Evolutionary conservation across 2,888 invertebrate species (phyloP), one percentile per base, ranked within the genome.

Genomic region (Eupithecia inturbata): DNA sequence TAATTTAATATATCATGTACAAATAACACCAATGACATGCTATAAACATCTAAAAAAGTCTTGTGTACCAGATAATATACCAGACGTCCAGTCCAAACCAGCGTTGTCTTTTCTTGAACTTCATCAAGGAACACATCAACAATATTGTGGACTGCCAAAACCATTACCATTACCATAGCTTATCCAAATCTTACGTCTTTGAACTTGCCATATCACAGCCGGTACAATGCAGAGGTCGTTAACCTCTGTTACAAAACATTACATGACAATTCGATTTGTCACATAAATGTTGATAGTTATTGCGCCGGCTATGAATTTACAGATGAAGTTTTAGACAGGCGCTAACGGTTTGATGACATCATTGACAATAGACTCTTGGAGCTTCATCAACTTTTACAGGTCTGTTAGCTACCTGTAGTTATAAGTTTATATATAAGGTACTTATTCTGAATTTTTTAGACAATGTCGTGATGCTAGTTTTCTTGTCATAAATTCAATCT

Each of bases 121-220:
- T 9, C 16, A 31, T 26, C 57, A 31, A 62, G 4, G 19, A 62
- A 28, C 19, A 60, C n/a, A 28, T 62, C 60, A 62, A 31, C 28
- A 36, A 49, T 33, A 53, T 12, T 68, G 57, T 57, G 7, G 63
- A 71, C 60, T 72, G 72, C 72, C 67, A 75, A 75, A 75, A 68
- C 70, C 64, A 72, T 72, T 72, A 72, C 63, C 39, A 70, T 68
- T 72, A 69, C 49, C 68, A 31, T 39, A 63, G 57, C 67, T 73
- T 71, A 71, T 74, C 36, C 39, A 71, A 33, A 70, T 69, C 63
- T 72, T 70, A 41, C 72, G 70, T 62, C 71, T 71, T 57, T 72
- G 75, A 75, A 75, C 75, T 68, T 64, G 75, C 67, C 67, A 41
- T 68, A 72, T 75, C 70, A 74, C 49, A 49, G 22, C 39, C 33